Evolutionary conservation across 2,797 vertebrate species (phyloP).

Genomic region (Setipinna tenuifilis): DNA sequence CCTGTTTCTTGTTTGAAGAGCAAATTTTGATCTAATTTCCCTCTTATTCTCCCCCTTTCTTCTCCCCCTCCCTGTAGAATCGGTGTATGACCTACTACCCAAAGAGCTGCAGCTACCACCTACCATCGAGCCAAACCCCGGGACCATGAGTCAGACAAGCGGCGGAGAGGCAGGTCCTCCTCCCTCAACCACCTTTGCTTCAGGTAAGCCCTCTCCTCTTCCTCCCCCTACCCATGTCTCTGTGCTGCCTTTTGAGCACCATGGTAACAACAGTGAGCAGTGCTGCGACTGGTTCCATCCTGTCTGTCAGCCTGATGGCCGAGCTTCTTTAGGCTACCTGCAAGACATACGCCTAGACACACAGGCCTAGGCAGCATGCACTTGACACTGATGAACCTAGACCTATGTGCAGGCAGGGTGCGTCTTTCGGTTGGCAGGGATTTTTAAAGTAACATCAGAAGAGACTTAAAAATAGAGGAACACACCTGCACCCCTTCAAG

Average conservation of each 20-base stretch:
- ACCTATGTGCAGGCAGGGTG: slow-evolving; percentile 38
- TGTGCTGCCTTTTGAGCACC: slow-evolving; percentile 16
- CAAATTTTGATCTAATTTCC: neutral
- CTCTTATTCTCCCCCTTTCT: slow-evolving; percentile 41
- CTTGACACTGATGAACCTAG: slow-evolving; percentile 48
- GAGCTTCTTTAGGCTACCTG: slow-evolving; percentile 52
- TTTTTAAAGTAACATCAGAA: slow-evolving; percentile 26
- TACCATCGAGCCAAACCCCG: slow-evolving; percentile 82
- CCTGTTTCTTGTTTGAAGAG: no score
- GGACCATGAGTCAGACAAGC: slow-evolving; percentile 97
- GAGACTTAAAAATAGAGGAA: neutral
- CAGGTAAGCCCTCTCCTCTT: slow-evolving; percentile 83
- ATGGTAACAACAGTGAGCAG: slow-evolving; percentile 70
- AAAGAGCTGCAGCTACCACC: slow-evolving; percentile 92
- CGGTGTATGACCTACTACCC: slow-evolving; percentile 96
- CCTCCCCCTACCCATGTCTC: slow-evolving; percentile 52
- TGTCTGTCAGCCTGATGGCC: slow-evolving; percentile 42
- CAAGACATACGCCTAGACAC: slow-evolving; percentile 32
- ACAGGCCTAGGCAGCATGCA: slow-evolving; percentile 28
- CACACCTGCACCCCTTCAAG: neutral
- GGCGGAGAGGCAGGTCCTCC: slow-evolving; percentile 93
- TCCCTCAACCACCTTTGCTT: slow-evolving; percentile 85
- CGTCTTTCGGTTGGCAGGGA: neutral
- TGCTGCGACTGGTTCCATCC: slow-evolving; percentile 72
- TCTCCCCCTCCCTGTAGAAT: slow-evolving; percentile 72